phyloP scores from a whole-genome alignment of 2,113 vertebrate species.

The Gobio gobio region DNA sequence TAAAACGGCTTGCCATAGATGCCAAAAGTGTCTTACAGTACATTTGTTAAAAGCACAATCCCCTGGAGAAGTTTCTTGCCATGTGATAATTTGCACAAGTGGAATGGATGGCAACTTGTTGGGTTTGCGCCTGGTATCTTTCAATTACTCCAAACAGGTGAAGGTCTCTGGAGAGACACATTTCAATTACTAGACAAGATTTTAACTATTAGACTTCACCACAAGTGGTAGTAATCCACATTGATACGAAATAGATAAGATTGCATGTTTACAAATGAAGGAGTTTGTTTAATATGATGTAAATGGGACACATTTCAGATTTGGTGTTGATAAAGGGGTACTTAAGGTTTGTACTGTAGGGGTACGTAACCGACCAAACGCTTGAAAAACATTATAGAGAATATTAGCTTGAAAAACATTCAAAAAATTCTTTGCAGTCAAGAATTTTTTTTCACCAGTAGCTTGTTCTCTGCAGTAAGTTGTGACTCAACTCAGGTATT shows the following conservation, averaged over 20 bases:
- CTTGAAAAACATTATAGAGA: not conserved
- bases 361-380: not conserved
- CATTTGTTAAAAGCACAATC: not conserved
- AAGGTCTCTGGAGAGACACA: too few relatives aligned
- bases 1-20: not conserved
- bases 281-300: not conserved
- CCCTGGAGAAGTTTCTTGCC: not conserved
- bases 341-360: not conserved
- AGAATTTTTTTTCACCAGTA: not conserved
- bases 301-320: not conserved
- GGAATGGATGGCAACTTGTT: not conserved
- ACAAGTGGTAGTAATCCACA: not conserved
- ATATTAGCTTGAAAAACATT: not conserved
- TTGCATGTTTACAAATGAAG: not conserved
- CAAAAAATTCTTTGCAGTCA: not conserved
- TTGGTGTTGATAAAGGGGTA: not conserved
- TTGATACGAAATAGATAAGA: not conserved
- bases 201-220: not conserved
- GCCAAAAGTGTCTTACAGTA: not conserved
- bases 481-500: slow-evolving; percentile 5
- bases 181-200: not conserved
- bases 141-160: not conserved
- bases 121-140: not conserved
- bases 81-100: not conserved
- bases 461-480: not conserved